Evolutionary conservation across 2,113 vertebrate species (phyloP), one percentile per base, ranked within the genome.

Genomic region (Eolophus roseicapilla): DNA sequence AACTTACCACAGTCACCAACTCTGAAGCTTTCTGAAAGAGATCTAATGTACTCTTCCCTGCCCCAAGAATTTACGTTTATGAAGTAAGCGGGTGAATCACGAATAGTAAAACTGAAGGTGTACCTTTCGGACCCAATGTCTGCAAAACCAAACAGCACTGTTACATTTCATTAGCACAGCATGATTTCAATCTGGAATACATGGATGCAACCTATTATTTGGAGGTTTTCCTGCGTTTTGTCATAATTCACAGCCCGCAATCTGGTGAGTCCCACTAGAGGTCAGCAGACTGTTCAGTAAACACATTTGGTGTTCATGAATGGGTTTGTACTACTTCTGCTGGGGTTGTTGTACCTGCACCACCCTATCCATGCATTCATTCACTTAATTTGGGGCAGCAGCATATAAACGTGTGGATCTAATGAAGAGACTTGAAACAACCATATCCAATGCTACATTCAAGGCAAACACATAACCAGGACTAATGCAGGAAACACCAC

Each of bases 21-120:
- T 70, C 93, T 97, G 94, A 99, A 99, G 96, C 98, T 98, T 85
- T 93, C 97, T 43, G 98, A 98, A 62, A 99, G 98, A 0, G 97
- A 93, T 43, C 97, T 98, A 81, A 99, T 95, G 14, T 99, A 99
- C 3, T 96, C 97, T 67, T 98, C 98, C 20, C 90, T 98, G 82
- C 99, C 99, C 99, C 99, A 99, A 49, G 98, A 98, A 20, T 97
- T 88, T 23, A 98, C 99, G 37, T 99, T 99, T 53, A 99, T 98
- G 85, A 99, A 99, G 53, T 97, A 97, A 47, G 97, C 94, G 5
- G 98, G 98, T 18, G 99, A 99, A 96, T 99, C 99, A 68, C 98
- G 99, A 33, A 99, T 84, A 43, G 99, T 99, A 74, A 99, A 99
- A 93, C 85, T 87, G 94, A 99, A 99, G 28, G 99, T 99, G 83